phyloP scores from a whole-genome alignment of 2,888 invertebrate genomes.

The Tetramorium bicarinatum region DNA sequence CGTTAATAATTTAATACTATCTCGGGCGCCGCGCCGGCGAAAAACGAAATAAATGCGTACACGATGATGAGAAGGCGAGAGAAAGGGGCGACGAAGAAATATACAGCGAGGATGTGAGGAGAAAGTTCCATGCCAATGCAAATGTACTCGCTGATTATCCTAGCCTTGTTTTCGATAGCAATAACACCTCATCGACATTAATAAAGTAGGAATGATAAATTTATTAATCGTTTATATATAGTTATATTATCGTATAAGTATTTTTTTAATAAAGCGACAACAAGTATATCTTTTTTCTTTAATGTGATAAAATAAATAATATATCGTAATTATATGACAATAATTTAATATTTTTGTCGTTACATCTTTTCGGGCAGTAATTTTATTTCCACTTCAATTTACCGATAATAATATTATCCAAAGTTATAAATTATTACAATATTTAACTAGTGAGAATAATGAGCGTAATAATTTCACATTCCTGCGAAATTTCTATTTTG shows the following conservation, averaged over 20 bases:
- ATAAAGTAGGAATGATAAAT: not conserved
- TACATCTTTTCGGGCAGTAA: not conserved
- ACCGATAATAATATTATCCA: not conserved
- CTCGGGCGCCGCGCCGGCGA: slow-evolving; percentile 43
- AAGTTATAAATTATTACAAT: not conserved
- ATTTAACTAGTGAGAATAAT: not conserved
- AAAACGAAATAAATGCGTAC: slow-evolving; percentile 61
- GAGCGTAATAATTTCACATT: not conserved
- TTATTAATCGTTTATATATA: too few relatives aligned
- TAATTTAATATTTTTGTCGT: not conserved
- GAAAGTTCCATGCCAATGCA: slow-evolving; percentile 63
- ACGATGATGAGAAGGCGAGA: slow-evolving; percentile 48
- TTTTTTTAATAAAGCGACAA: not conserved
- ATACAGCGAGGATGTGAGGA: slow-evolving; percentile 60
- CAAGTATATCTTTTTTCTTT: not conserved
- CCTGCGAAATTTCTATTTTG: not conserved
- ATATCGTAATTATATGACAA: not conserved
- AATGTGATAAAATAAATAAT: not conserved
- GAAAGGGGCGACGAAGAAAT: slow-evolving; percentile 57
- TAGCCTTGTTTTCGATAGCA: slow-evolving; percentile 28
- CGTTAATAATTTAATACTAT: slow-evolving; percentile 61
- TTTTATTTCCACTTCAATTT: not conserved
- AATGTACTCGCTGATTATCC: slow-evolving; percentile 32
- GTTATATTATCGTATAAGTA: not conserved
- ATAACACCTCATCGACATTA: not conserved